Percentiles rank a stretch among this genome's conserved stretches.
These are phyloP conservation scores for Catostylus mosaicus DNA, from an alignment of 30 jellyfish, hydroid and myxozoan species.

Conservation along the genomic window DNA sequence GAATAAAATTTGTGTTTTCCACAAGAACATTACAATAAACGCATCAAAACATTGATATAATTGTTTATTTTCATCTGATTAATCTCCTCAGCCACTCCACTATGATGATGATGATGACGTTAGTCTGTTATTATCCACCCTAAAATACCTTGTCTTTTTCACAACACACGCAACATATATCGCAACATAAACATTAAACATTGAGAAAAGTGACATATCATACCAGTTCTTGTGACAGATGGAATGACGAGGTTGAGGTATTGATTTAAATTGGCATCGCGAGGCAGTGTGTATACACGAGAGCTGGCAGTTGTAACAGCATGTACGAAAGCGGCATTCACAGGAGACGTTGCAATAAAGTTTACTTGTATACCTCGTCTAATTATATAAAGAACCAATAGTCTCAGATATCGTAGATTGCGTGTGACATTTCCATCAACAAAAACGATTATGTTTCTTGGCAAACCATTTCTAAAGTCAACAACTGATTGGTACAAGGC, in stretches of 20 bases:
- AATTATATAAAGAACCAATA: slow-evolving; percentile 23
- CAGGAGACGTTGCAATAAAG: slow-evolving; percentile 30
- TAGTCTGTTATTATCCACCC: no score
- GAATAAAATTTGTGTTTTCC: no score
- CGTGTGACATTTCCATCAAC: slow-evolving; percentile 48
- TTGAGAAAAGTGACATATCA: neutral
- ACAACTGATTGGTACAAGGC: slow-evolving; percentile 54
- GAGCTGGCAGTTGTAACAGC: slow-evolving; percentile 27
- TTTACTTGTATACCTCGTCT: slow-evolving; percentile 34
- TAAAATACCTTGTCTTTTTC: no score
- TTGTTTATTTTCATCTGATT: no score
- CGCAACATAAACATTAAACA: no score
- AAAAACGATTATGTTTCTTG: slow-evolving; percentile 52
- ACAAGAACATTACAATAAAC: no score
- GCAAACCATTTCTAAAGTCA: slow-evolving; percentile 50
- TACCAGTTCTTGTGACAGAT: slow-evolving; percentile 55
- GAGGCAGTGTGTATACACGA: slow-evolving; percentile 3
- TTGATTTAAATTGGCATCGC: slow-evolving; percentile 36
- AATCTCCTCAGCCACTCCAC: no score
- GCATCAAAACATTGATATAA: no score
- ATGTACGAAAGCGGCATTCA: slow-evolving; percentile 22
- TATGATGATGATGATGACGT: no score
- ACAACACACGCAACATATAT: no score
- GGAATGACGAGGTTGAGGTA: slow-evolving; percentile 50
- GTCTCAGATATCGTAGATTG: slow-evolving; percentile 31